These are phyloP conservation scores for Atta colombica DNA, from an alignment of 1,140 invertebrate species.

Conservation along the genomic window DNA sequence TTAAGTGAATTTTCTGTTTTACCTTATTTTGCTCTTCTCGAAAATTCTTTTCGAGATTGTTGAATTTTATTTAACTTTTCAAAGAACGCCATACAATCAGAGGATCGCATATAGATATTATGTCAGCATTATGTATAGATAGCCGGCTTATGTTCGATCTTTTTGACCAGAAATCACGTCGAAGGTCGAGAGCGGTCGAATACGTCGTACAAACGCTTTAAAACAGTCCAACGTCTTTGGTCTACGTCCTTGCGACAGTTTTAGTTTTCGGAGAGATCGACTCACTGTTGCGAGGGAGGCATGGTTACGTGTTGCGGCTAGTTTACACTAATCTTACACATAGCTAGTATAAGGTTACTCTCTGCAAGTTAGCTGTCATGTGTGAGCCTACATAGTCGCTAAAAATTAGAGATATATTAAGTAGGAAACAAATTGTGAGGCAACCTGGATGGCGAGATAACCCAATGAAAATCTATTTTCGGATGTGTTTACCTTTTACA, in stretches of 20 bases:
- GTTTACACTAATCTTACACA: constrained; percentile 22
- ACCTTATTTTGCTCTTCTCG: neutral
- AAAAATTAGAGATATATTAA: constrained; percentile 50
- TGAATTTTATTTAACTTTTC: constrained; percentile 65
- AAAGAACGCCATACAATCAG: neutral
- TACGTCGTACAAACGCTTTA: constrained; percentile 37
- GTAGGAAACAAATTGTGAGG: constrained; percentile 39
- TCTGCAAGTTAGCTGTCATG: constrained; percentile 8
- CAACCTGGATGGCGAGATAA: neutral
- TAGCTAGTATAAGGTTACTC: constrained; percentile 34
- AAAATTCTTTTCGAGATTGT: neutral
- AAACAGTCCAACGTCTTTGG: constrained; percentile 49
- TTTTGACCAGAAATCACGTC: constrained; percentile 67
- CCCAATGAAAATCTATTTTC: constrained; percentile 22
- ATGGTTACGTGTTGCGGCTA: constrained; percentile 47
- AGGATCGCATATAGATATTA: constrained; percentile 53
- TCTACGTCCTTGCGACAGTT: constrained; percentile 74
- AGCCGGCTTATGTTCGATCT: constrained; percentile 67
- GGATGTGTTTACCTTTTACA: neutral
- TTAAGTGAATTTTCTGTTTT: neutral
- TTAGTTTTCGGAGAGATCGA: constrained; percentile 63
- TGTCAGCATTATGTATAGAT: constrained; percentile 76
- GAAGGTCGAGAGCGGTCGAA: constrained; percentile 57
- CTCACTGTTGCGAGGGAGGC: constrained; percentile 49
- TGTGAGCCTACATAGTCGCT: constrained; percentile 2